Base-by-base conservation (phyloP, 30 jellyfish, hydroid and myxozoan species). In the Hydractinia symbiolongicarpus region DNA sequence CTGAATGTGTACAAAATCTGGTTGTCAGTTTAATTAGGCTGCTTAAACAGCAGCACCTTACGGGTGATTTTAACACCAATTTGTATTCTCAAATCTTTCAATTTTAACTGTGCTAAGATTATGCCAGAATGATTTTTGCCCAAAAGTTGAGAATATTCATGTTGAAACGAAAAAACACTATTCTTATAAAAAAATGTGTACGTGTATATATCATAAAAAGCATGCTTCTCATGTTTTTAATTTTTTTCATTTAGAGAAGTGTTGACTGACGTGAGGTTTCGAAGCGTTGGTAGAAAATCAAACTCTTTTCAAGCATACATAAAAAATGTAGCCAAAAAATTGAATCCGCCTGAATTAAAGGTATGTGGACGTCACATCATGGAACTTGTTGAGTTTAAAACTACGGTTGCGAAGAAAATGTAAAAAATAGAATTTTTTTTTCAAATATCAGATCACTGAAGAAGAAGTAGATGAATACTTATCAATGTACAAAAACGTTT, bases 241-340 rank as follows among this genome's bases (percentile, higher is more conserved):
- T 64, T 6, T 64, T 64, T 64, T 51, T 64, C 40, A 6, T 75
- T 11, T 40, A 74, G 83, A 55, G 15, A 49, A 20, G 66, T n/a
- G 51, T 56, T 74, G 67, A 30, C 51, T 30, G 73, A 20, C 0
- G 72, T 74, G 21, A 66, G 20, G 15, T 74, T 74, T 74, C 83
- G 83, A 9, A 53, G 66, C 51, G n/a, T 74, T 5, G 83, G 83
- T n/a, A 55, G 13, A 6, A 74, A 74, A n/a, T 21, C 67, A 30
- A 49, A 66, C 20, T 19, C 83, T 16, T 55, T 74, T 4, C 8
- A 74, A 14, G 74, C 1, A 5, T 74, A 74, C 66, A 10, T 74
- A 49, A 54, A 9, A 50, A 50, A 50, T 54, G 44, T 74, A 9
- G 50, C 51, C 15, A 17, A 53, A 6, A 49, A 74, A 50, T 55